Conservation (phyloP, 2,797 vertebrate species). For the Acanthornis magna region DNA sequence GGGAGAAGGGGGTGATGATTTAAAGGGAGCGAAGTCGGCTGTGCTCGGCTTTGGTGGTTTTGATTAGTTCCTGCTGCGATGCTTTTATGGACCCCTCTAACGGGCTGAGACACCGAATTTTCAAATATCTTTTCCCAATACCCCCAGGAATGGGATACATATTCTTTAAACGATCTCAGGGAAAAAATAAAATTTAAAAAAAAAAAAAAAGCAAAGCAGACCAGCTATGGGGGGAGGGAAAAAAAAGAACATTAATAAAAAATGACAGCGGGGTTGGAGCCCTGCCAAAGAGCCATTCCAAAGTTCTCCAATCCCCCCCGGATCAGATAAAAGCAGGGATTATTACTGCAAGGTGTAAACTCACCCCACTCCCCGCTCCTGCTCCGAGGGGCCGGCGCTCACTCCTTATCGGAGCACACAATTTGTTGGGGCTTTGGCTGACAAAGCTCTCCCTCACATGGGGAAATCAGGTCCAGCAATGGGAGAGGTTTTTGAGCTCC, state of each 20-base stretch:
- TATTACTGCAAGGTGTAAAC: constrained; percentile 73
- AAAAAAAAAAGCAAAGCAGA: neutral
- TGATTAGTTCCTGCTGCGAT: constrained; percentile 1
- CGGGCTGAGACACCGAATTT: constrained; percentile 35
- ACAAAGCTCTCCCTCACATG: neutral
- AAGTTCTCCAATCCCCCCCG: constrained; percentile 67
- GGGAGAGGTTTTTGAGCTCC: neutral
- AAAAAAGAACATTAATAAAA: constrained; percentile 68
- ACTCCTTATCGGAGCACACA: neutral
- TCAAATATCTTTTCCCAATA: constrained; percentile 10
- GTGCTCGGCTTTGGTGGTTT: neutral
- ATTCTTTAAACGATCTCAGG: constrained; percentile 34
- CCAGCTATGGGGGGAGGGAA: neutral
- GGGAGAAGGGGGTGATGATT: neutral
- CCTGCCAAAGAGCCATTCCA: constrained; percentile 63
- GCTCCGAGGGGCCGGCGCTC: no score
- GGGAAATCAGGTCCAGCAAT: neutral
- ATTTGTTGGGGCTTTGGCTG: constrained; percentile 27
- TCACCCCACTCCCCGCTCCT: neutral
- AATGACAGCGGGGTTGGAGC: constrained; percentile 63
- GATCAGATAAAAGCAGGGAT: constrained; percentile 69
- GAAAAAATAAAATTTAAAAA: no score
- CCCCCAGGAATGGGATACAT: constrained; percentile 28
- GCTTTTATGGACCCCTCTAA: constrained; percentile 54
- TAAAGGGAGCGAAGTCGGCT: neutral